Evolutionary conservation across 2,113 vertebrate species (phyloP).

Genomic region (Rhinogobius similis): DNA sequence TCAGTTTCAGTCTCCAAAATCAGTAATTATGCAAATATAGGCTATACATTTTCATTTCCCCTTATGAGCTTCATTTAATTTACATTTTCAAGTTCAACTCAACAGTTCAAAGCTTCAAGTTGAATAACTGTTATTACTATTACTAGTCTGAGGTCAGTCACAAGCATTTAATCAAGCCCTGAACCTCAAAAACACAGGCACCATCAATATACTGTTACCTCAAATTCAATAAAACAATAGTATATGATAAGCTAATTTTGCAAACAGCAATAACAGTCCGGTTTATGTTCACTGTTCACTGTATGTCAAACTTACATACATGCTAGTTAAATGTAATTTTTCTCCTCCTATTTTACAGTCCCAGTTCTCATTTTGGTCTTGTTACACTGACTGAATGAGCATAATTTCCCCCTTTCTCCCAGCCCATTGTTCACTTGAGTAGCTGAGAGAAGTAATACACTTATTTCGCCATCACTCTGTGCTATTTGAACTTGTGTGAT

Average conservation of each 20-base stretch:
- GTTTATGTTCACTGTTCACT: not conserved
- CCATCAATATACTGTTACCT: no score
- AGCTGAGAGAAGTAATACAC: not conserved
- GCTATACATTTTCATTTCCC: no score
- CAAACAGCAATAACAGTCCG: not conserved
- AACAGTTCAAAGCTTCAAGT: not conserved
- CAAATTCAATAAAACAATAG: not conserved
- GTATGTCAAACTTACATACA: not conserved
- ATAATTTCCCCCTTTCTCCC: not conserved
- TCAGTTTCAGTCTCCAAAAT: no score
- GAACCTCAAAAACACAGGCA: no score
- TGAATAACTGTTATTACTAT: not conserved
- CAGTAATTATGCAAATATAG: no score
- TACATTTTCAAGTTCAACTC: not conserved
- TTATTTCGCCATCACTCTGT: not conserved
- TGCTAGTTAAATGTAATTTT: not conserved
- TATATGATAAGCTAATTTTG: not conserved
- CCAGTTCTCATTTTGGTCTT: conserved; percentile 1
- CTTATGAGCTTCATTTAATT: not conserved
- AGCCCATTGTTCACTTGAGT: not conserved
- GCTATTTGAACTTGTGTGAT: conserved; percentile 18
- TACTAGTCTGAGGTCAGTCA: not conserved
- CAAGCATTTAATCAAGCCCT: not conserved
- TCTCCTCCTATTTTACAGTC: not conserved
- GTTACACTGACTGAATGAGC: not conserved